Evolutionary conservation across 2,113 vertebrate genomes (phyloP).

Genomic region (Caretta caretta): DNA sequence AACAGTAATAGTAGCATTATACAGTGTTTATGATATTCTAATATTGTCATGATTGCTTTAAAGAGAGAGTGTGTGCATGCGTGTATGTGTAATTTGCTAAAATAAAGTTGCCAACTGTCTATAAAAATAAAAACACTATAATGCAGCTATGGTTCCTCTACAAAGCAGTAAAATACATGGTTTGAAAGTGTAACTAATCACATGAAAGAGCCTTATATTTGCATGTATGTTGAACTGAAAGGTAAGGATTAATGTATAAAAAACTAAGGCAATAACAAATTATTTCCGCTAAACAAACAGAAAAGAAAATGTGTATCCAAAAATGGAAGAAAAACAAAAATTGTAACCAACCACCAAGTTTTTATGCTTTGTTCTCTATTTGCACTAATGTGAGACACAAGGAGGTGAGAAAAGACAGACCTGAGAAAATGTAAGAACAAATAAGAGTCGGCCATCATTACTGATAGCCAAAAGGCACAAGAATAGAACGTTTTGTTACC

Average conservation of each 20-base stretch:
- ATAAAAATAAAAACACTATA: background rate
- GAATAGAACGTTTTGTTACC: background rate
- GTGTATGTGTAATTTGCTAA: background rate
- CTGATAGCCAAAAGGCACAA: background rate
- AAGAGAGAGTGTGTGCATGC: background rate
- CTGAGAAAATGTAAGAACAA: fast-evolving
- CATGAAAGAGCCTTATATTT: fast-evolving
- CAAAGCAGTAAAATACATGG: fast-evolving
- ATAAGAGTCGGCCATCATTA: background rate
- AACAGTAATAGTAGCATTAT: conserved; percentile 23
- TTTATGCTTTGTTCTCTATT: fast-evolving
- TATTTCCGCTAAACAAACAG: fast-evolving
- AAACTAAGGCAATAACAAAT: background rate
- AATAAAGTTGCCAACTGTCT: background rate
- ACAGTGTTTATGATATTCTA: background rate
- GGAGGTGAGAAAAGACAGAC: background rate
- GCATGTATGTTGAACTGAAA: fast-evolving
- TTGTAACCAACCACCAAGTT: fast-evolving
- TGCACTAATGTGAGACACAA: background rate
- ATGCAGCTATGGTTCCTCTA: background rate
- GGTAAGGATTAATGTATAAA: background rate
- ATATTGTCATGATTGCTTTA: background rate
- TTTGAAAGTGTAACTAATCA: fast-evolving
- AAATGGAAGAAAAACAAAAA: fast-evolving
- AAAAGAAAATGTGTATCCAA: background rate